Percentiles rank a stretch among this genome's conserved stretches.
phyloP scores from a whole-genome alignment of 2,888 invertebrate species.

The Malthinus seriepunctatus region DNA sequence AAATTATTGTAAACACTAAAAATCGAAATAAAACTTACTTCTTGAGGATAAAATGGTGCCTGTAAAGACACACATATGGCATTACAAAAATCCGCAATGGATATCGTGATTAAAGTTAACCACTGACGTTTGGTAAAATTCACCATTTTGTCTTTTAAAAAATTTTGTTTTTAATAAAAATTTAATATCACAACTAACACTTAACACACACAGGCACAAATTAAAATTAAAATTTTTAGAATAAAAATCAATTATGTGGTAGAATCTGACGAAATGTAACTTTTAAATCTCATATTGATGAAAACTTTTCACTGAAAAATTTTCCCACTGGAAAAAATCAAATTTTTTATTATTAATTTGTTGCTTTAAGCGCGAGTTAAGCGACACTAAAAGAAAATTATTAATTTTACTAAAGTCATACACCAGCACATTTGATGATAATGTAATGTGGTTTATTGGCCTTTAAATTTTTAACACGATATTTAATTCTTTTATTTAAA shows the following conservation, averaged over 20 bases:
- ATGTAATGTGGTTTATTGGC: slow-evolving; percentile 24
- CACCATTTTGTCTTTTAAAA: slow-evolving; percentile 54
- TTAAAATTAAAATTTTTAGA: not conserved
- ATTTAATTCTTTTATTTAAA: slow-evolving; percentile 9
- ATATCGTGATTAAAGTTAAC: slow-evolving; percentile 76
- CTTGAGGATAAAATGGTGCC: slow-evolving; percentile 84
- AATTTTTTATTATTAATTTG: not conserved
- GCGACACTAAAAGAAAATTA: slow-evolving; percentile 2
- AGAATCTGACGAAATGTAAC: not conserved
- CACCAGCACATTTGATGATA: slow-evolving; percentile 19
- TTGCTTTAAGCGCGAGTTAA: not conserved
- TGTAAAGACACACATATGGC: slow-evolving; percentile 83
- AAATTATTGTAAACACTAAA: too few species aligned
- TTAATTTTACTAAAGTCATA: slow-evolving; percentile 5
- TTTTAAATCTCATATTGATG: not conserved
- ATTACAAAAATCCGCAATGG: slow-evolving; percentile 81
- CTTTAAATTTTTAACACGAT: slow-evolving; percentile 23
- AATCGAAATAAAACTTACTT: slow-evolving; percentile 61
- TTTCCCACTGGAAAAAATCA: not conserved
- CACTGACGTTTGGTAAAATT: slow-evolving; percentile 75
- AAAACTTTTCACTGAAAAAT: not conserved
- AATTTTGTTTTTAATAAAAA: not conserved
- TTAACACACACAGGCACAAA: not conserved
- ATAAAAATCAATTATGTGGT: not conserved
- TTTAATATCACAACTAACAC: not conserved